Evolutionary conservation across 2,888 invertebrate species (phyloP).

Genomic region (Dynastes grantii): DNA sequence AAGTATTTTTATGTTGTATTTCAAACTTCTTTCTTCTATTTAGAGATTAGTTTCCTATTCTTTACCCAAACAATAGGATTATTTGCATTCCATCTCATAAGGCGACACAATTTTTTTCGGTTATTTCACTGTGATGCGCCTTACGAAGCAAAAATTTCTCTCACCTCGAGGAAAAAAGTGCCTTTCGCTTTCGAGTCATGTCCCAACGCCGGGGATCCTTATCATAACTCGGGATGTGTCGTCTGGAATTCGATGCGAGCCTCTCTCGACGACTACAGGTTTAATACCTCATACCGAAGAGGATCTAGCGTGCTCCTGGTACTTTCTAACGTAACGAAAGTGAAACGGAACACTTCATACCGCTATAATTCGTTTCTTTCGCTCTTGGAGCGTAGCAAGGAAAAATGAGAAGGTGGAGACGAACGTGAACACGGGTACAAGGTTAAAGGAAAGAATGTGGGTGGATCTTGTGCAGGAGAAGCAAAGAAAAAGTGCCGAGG

Average conservation of each 20-base stretch:
- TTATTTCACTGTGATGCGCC: neutral
- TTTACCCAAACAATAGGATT: neutral
- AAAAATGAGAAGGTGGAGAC: neutral
- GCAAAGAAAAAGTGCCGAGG: neutral
- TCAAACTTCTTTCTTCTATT: no score
- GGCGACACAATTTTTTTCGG: neutral
- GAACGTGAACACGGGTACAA: neutral
- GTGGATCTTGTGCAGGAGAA: neutral
- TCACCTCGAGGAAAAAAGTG: neutral
- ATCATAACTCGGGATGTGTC: slow-evolving; percentile 11
- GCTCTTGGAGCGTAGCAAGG: neutral
- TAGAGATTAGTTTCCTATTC: no score
- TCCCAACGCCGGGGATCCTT: slow-evolving; percentile 9
- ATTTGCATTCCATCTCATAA: neutral
- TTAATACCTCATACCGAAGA: slow-evolving; percentile 11
- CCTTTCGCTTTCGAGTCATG: slow-evolving; percentile 26
- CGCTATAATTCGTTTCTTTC: slow-evolving; percentile 22
- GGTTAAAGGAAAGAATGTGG: neutral
- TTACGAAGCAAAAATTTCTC: slow-evolving; percentile 11
- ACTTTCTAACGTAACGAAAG: slow-evolving; percentile 15
- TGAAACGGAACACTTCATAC: slow-evolving; percentile 27
- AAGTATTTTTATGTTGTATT: no score
- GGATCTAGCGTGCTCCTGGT: neutral
- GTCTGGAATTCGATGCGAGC: slow-evolving; percentile 23
- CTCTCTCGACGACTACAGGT: slow-evolving; percentile 4